Evolutionary conservation across 2,113 vertebrate species (phyloP).

Genomic region (Eira barbara): DNA sequence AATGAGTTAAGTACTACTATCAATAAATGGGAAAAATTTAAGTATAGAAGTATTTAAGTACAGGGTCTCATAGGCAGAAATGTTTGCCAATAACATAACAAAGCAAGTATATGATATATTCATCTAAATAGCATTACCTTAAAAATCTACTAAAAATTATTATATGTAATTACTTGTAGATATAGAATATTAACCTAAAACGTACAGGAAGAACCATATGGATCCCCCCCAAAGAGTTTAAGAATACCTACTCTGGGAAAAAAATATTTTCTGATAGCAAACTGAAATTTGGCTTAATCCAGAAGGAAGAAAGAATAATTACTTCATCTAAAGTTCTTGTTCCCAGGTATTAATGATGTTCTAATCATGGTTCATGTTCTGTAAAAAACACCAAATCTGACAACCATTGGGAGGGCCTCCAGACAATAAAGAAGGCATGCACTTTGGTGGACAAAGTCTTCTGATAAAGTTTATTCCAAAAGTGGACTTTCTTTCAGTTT

Average conservation of each 20-base stretch:
- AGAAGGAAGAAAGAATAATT: slow-evolving; percentile 36
- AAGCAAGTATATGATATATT: slow-evolving; percentile 7
- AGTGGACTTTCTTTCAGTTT: neutral
- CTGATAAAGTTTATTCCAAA: neutral
- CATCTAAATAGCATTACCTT: neutral
- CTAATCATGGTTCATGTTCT: neutral
- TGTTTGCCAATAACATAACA: neutral
- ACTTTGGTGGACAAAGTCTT: neutral
- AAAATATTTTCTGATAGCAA: slow-evolving; percentile 9
- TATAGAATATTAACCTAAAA: slow-evolving; percentile 11
- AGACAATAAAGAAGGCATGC: neutral
- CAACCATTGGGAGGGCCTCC: neutral
- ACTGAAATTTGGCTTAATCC: neutral
- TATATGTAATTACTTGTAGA: neutral
- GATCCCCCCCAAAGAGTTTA: neutral
- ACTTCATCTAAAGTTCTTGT: slow-evolving; percentile 22
- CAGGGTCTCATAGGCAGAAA: neutral
- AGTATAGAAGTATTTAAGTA: slow-evolving; percentile 18
- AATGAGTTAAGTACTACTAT: neutral
- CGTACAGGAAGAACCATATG: neutral
- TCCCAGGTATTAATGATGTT: slow-evolving; percentile 1
- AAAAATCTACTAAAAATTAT: slow-evolving; percentile 16
- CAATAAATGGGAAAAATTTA: slow-evolving; percentile 29
- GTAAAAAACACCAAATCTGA: neutral
- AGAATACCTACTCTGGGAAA: neutral